Conservation (phyloP, 1,140 invertebrate species). For the Drosophila bipectinata region DNA sequence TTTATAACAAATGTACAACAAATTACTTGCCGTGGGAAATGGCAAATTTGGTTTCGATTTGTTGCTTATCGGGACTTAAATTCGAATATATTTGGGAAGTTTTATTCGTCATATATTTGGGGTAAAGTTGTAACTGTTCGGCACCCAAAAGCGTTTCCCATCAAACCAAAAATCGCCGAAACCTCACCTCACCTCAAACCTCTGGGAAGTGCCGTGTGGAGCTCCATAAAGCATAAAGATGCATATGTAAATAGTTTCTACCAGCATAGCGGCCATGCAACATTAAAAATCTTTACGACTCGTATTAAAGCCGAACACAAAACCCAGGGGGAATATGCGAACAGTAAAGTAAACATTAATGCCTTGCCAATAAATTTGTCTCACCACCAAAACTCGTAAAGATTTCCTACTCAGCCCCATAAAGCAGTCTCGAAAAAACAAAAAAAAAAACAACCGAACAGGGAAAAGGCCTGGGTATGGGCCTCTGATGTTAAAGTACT, state of each 20-base stretch:
- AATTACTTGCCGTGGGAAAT: conserved; percentile 56
- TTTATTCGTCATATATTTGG: neutral
- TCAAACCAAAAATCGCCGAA: conserved; percentile 42
- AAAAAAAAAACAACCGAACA: neutral
- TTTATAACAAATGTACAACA: conserved; percentile 63
- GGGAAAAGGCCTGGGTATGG: neutral
- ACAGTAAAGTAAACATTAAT: conserved; percentile 70
- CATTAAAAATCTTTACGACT: conserved; percentile 78
- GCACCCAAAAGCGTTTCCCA: conserved; percentile 21
- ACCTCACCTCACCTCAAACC: too few species aligned
- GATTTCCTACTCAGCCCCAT: conserved; percentile 78
- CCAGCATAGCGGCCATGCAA: conserved; percentile 33
- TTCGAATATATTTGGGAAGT: neutral
- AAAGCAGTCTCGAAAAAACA: conserved; percentile 62
- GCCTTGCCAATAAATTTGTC: conserved; percentile 78
- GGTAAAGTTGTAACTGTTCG: neutral
- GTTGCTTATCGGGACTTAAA: conserved; percentile 27
- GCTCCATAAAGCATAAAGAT: conserved; percentile 34
- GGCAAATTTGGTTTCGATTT: conserved; percentile 44
- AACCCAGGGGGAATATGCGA: conserved; percentile 25
- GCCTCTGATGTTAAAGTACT: conserved; percentile 68
- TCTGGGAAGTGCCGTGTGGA: neutral
- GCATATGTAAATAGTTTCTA: conserved; percentile 74
- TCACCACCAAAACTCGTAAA: conserved; percentile 68
- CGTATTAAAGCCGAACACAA: conserved; percentile 62